phyloP scores from a whole-genome alignment of 2,113 vertebrate species.

The Calidris pygmaea region DNA sequence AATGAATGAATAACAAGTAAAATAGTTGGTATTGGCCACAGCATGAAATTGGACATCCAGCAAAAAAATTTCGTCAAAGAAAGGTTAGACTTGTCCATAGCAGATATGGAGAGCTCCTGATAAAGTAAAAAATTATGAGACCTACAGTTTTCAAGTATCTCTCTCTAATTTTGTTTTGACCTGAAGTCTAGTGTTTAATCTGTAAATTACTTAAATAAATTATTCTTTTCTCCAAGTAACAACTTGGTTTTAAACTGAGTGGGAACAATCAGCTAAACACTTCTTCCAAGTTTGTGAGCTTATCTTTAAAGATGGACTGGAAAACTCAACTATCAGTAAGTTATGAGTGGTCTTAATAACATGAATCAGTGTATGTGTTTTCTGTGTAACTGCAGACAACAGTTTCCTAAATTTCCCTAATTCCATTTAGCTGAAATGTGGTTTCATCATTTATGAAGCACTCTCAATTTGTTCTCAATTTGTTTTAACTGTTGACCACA shows the following conservation, averaged over 20 bases:
- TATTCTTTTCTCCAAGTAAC: background rate
- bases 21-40: background rate
- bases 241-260: background rate
- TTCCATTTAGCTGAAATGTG: background rate
- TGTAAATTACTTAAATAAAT: background rate
- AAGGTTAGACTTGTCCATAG: background rate
- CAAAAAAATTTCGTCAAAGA: background rate
- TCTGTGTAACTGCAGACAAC: background rate
- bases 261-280: accelerated
- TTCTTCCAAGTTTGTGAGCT: background rate
- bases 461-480: background rate
- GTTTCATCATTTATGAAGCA: background rate
- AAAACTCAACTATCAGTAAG: background rate
- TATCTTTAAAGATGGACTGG: background rate
- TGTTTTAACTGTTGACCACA: background rate
- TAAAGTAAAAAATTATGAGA: background rate
- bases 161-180: background rate
- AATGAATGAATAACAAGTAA: background rate
- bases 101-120: background rate
- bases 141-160: background rate
- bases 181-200: background rate
- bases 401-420: background rate
- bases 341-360: background rate
- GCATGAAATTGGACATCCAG: background rate
- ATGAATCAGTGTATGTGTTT: accelerated